Evolutionary conservation across 2,113 vertebrate genomes (phyloP).

Genomic region (Bos javanicus): DNA sequence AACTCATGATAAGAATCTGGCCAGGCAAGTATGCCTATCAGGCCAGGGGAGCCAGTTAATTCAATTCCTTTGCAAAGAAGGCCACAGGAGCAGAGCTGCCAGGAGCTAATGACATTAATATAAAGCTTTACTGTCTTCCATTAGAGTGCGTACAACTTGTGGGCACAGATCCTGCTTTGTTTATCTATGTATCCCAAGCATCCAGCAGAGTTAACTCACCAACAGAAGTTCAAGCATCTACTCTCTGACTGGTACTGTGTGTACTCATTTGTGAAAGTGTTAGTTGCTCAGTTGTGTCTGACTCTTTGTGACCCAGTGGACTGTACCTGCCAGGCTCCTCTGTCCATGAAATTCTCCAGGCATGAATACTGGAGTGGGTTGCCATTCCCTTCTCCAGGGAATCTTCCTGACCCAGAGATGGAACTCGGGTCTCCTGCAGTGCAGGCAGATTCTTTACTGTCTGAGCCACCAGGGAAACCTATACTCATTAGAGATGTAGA

Average conservation of each 20-base stretch:
- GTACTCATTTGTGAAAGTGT: neutral
- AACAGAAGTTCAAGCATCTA: neutral
- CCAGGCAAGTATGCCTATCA: neutral
- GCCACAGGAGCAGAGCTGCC: neutral
- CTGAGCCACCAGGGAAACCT: neutral
- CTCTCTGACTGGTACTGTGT: neutral
- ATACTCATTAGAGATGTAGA: neutral
- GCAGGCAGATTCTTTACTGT: neutral
- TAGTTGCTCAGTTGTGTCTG: neutral
- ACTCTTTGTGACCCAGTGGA: neutral
- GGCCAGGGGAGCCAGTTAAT: neutral
- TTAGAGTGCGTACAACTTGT: neutral
- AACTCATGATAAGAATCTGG: neutral
- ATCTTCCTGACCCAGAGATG: neutral
- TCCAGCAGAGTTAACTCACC: neutral
- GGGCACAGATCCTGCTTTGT: neutral
- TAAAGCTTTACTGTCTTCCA: neutral
- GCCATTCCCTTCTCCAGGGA: neutral
- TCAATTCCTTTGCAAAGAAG: neutral
- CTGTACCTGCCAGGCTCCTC: neutral
- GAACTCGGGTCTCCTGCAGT: neutral
- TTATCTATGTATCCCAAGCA: neutral
- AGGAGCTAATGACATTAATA: neutral
- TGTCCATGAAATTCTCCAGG: neutral
- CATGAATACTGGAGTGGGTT: neutral